These are phyloP conservation scores for Nomada ruficornis DNA, from an alignment of 2,888 invertebrate genomes.

Conservation along the genomic window DNA sequence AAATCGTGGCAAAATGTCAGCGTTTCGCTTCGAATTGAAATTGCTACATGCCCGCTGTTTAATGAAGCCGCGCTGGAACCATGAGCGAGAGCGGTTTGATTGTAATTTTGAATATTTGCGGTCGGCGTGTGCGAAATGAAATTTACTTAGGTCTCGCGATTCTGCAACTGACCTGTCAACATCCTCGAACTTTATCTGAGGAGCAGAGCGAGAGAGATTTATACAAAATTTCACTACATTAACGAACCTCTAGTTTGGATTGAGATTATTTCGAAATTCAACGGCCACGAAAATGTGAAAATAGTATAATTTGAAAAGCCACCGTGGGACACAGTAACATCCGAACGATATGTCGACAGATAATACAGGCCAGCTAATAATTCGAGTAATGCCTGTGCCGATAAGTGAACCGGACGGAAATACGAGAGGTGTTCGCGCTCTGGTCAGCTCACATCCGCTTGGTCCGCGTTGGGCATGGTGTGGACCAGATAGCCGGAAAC, in stretches of 20 bases:
- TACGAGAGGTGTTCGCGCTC: slow-evolving; percentile 53
- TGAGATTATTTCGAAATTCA: too few relatives aligned
- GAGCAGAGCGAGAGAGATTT: too few relatives aligned
- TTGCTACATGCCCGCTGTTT: slow-evolving; percentile 9
- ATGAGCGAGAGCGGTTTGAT: slow-evolving; percentile 6
- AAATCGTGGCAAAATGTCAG: slow-evolving; percentile 17
- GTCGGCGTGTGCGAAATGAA: slow-evolving; percentile 31
- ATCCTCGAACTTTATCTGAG: too few relatives aligned
- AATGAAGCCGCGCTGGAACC: slow-evolving; percentile 10
- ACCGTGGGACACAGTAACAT: background rate
- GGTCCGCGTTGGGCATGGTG: slow-evolving; percentile 60
- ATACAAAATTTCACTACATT: too few relatives aligned
- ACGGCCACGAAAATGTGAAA: background rate
- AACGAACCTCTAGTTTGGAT: too few relatives aligned
- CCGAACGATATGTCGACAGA: slow-evolving; percentile 25
- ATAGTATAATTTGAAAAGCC: background rate
- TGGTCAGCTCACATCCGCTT: slow-evolving; percentile 45
- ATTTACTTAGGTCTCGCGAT: slow-evolving; percentile 27
- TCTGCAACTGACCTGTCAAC: background rate
- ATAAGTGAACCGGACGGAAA: slow-evolving; percentile 71
- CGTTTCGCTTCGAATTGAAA: slow-evolving; percentile 1
- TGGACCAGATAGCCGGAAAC: slow-evolving; percentile 73
- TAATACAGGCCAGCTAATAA: slow-evolving; percentile 62
- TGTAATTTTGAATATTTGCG: slow-evolving; percentile 41
- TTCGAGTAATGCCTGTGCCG: slow-evolving; percentile 67